phyloP scores from a whole-genome alignment of 2,888 invertebrate genomes.

The Agonum fuliginosum region DNA sequence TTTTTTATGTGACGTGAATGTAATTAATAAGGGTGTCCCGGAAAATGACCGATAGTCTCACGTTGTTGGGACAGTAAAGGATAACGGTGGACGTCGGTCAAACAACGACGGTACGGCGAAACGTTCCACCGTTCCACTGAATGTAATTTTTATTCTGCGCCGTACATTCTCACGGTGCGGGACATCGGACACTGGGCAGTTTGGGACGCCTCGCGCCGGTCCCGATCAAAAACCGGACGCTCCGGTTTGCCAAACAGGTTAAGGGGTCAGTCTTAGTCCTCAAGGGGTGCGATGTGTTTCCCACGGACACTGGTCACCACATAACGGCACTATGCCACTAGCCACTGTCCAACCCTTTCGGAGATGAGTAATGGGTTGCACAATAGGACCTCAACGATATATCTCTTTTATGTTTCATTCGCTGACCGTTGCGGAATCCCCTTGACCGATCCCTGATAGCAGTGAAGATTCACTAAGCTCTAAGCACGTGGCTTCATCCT shows the following conservation, averaged over 20 bases:
- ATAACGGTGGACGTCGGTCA: slow-evolving; percentile 4
- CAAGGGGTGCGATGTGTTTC: neutral
- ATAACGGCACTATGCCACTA: slow-evolving; percentile 9
- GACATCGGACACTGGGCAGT: slow-evolving; percentile 4
- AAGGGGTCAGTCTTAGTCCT: neutral
- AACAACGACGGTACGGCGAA: neutral
- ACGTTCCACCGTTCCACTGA: no score
- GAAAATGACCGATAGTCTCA: neutral
- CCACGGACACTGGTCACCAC: slow-evolving; percentile 4
- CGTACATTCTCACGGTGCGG: neutral
- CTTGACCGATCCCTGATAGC: neutral
- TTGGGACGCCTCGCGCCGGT: neutral
- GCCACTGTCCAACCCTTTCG: slow-evolving; percentile 39
- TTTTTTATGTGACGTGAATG: no score
- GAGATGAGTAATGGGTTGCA: slow-evolving; percentile 6
- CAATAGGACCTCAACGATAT: neutral
- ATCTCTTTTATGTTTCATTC: slow-evolving; percentile 1
- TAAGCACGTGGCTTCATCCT: slow-evolving; percentile 9
- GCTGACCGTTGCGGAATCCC: slow-evolving; percentile 1
- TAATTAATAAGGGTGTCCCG: neutral
- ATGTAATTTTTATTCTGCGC: neutral
- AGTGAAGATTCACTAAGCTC: neutral
- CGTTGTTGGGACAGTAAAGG: neutral
- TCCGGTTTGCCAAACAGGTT: slow-evolving; percentile 12
- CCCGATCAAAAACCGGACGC: neutral